A percentile compares a stretch with the other conserved stretches of the same genome.
phyloP scores from a whole-genome alignment of 2,888 invertebrate genomes.

The Lysandra bellargus region DNA sequence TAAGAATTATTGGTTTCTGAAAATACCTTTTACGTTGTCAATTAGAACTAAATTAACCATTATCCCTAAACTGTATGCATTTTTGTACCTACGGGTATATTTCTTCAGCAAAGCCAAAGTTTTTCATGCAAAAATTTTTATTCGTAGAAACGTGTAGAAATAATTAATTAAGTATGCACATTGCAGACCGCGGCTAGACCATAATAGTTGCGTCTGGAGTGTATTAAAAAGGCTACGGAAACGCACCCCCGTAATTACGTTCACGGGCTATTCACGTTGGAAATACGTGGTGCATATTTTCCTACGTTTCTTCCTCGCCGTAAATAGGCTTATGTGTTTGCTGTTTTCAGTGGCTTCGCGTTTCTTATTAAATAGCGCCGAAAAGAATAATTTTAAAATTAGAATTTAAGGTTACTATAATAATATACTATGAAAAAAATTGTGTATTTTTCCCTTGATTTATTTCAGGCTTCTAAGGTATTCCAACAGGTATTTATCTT shows the following conservation, averaged over 20 bases:
- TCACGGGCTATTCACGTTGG: not conserved
- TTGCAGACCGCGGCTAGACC: slow-evolving; percentile 2
- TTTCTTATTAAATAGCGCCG: not conserved
- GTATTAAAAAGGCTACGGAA: slow-evolving; percentile 9
- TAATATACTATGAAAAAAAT: too few species aligned
- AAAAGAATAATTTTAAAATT: not conserved
- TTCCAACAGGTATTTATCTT: too few species aligned
- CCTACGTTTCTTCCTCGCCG: not conserved
- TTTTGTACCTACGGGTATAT: too few species aligned
- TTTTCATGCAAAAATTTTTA: not conserved
- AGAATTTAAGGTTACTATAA: not conserved
- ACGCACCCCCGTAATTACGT: slow-evolving; percentile 19
- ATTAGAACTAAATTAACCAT: not conserved
- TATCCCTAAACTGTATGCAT: too few species aligned
- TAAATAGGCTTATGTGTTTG: slow-evolving; percentile 8
- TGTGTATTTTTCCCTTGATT: too few species aligned
- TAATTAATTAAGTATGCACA: slow-evolving; percentile 10
- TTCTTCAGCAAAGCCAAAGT: not conserved
- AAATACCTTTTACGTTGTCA: not conserved
- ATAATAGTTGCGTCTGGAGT: slow-evolving; percentile 12
- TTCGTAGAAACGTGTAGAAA: not conserved
- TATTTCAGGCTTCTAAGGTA: too few species aligned
- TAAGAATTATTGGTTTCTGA: not conserved
- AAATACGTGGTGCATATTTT: not conserved
- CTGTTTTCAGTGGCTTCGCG: not conserved